Evolutionary conservation across 2,797 vertebrate genomes (phyloP).

Genomic region (Phyllotis vaccarum): DNA sequence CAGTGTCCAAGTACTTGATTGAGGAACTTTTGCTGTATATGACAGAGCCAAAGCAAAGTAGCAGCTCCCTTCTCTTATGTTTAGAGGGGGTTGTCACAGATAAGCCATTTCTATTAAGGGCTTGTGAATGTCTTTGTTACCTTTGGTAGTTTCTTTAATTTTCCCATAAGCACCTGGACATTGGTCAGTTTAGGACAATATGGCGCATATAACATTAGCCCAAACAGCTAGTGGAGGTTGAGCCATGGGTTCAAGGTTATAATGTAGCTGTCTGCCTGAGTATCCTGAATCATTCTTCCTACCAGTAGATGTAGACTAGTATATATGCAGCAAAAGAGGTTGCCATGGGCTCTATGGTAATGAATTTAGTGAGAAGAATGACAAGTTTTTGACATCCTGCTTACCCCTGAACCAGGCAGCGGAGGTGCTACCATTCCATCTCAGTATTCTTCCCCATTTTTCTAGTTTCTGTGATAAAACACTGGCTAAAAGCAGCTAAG

Average conservation of each 20-base stretch:
- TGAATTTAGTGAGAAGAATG: background rate
- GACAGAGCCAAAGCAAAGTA: background rate
- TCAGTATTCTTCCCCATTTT: background rate
- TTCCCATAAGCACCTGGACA: background rate
- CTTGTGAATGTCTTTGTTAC: background rate
- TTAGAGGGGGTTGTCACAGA: background rate
- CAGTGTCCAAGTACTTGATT: background rate
- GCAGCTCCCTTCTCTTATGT: slow-evolving; percentile 20
- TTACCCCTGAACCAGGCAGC: background rate
- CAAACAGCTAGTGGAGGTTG: background rate
- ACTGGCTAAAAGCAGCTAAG: background rate
- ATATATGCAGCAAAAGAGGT: background rate
- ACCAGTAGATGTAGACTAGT: background rate
- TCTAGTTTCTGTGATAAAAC: background rate
- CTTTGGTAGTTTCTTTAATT: slow-evolving; percentile 37
- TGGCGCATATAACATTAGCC: background rate
- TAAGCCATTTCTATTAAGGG: background rate
- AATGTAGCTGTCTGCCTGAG: background rate
- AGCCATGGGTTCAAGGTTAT: background rate
- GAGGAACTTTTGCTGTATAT: background rate
- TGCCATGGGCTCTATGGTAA: background rate
- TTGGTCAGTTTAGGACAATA: background rate
- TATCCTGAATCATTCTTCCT: background rate
- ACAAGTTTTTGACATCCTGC: background rate
- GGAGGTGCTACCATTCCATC: too few relatives aligned